phyloP scores from a whole-genome alignment of 2,113 vertebrate species.

The Callithrix jacchus region DNA sequence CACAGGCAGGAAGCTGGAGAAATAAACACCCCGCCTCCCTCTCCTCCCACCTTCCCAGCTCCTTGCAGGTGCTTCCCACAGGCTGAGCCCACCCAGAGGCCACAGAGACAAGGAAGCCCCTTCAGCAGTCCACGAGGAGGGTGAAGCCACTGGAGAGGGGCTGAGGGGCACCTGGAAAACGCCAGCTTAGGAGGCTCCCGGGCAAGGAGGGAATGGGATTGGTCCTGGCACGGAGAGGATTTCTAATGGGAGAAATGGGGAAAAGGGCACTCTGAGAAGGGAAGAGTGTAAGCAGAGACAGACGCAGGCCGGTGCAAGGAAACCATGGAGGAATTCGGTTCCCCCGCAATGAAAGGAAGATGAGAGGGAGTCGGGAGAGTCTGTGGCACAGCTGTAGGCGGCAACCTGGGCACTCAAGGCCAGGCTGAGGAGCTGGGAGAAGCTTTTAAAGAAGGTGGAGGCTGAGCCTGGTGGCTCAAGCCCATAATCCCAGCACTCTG shows the following conservation, averaged over 20 bases:
- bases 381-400: accelerated
- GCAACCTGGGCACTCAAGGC: not conserved
- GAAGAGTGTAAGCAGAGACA: not conserved
- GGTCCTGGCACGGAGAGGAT: not conserved
- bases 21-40: not conserved
- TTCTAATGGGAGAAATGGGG: not conserved
- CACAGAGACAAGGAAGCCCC: not conserved
- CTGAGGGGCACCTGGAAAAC: not conserved
- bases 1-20: not conserved
- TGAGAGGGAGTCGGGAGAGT: accelerated
- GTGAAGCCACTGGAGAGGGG: not conserved
- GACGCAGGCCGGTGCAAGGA: not conserved
- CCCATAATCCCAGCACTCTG: not conserved
- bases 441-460: not conserved
- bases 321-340: not conserved
- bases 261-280: not conserved
- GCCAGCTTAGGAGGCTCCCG: not conserved
- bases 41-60: not conserved
- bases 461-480: not conserved
- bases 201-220: not conserved
- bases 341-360: accelerated
- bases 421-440: not conserved
- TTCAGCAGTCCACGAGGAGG: not conserved
- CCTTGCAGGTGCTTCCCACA: not conserved
- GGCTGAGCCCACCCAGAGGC: not conserved